Evolutionary conservation across 2,888 invertebrate genomes (phyloP).

Genomic region (Phyllotreta cruciferae): DNA sequence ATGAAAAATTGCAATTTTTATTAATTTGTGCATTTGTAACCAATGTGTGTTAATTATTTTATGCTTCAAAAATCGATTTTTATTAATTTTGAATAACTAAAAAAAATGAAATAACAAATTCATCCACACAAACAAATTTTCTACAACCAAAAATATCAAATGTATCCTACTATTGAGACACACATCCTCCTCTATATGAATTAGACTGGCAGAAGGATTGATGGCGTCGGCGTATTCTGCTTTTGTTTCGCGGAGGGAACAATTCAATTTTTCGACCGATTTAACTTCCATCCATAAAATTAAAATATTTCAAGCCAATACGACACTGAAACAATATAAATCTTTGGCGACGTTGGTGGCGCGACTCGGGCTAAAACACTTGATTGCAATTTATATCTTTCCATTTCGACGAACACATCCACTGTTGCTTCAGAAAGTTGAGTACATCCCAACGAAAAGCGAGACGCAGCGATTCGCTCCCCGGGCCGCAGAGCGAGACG

Average conservation of each 20-base stretch:
- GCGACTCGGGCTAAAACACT: constrained; percentile 45
- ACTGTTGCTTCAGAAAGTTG: constrained; percentile 3
- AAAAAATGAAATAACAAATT: no score
- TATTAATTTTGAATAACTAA: no score
- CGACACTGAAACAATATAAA: constrained; percentile 13
- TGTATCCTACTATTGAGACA: no score
- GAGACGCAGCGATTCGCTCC: constrained; percentile 1
- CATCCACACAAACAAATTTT: no score
- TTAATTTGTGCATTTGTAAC: no score
- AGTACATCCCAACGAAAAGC: background rate
- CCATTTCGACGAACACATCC: constrained; percentile 37
- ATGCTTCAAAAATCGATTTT: no score
- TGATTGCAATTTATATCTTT: constrained; percentile 52
- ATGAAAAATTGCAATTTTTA: no score
- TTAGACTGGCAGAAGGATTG: no score
- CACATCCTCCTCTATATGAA: no score
- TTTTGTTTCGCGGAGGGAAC: constrained; percentile 5
- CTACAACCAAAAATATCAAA: no score
- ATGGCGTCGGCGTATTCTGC: no score
- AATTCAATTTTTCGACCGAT: constrained; percentile 13
- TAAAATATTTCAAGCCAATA: constrained; percentile 13
- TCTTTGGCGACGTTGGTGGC: constrained; percentile 36
- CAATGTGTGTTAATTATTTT: no score
- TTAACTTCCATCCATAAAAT: constrained; percentile 10
- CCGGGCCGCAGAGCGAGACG: background rate